Conservation (phyloP, 2,113 vertebrate genomes). For the Mixornis gularis region DNA sequence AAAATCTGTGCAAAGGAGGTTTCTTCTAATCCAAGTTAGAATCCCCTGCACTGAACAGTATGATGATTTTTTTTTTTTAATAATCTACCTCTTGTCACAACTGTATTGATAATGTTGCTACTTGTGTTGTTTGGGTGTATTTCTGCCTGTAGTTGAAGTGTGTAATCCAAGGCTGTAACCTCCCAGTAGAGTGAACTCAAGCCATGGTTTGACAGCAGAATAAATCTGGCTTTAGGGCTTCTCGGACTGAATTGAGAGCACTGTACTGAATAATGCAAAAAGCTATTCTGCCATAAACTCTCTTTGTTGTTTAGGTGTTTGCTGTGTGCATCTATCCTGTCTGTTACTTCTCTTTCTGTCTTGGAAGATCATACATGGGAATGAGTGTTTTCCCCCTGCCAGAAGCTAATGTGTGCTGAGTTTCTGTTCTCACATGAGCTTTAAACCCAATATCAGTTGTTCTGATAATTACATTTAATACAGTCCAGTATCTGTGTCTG, state of each 20-base stretch:
- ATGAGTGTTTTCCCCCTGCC: not conserved
- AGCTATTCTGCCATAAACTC: not conserved
- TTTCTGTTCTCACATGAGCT: not conserved
- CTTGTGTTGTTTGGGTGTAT: not conserved
- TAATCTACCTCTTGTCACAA: not conserved
- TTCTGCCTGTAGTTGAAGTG: not conserved
- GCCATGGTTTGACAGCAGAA: conserved; percentile 1
- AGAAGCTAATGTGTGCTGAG: not conserved
- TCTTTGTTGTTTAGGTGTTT: not conserved
- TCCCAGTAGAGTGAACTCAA: not conserved
- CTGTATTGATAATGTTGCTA: not conserved
- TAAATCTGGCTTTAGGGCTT: conserved; percentile 18
- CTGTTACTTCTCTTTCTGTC: not conserved
- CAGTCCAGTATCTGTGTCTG: not conserved
- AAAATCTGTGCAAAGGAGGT: not conserved
- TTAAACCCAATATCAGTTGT: not conserved
- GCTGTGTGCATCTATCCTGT: not conserved
- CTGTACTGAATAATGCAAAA: conserved; percentile 15
- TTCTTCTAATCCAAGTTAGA: not conserved
- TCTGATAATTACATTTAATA: not conserved
- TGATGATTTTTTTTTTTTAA: not conserved
- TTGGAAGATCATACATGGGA: not conserved
- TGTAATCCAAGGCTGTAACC: not conserved
- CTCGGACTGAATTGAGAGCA: not conserved
- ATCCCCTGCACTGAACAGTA: not conserved